Evolutionary conservation across 2,888 invertebrate genomes (phyloP), one percentile per base, ranked within the genome.

Genomic region (Coremacera marginata): DNA sequence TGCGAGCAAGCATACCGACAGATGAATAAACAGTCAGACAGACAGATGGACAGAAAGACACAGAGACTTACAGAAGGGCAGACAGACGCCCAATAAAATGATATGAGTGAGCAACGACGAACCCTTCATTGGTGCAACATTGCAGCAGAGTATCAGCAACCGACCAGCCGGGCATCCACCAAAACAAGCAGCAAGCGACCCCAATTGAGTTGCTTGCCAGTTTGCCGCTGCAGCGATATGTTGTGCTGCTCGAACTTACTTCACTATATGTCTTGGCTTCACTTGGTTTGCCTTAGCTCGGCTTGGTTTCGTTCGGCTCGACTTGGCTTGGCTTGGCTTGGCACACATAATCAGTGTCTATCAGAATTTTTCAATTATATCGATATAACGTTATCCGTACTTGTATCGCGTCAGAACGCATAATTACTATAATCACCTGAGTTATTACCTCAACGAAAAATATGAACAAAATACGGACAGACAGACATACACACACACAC

Each of bases 371-470:
- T 89, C 89, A 89, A 89, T 89, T 89, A 89, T 89, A 89, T 89
- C 88, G 88, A 84, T 87, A 87, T 89, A 89, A 89, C 89, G 89
- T 89, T 89, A 89, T 89, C 89, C 88, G 87, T 87, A 86, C 86
- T 87, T 83, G 86, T 82, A 87, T 87, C 87, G 87, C 87, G 87
- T 87, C 87, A 87, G 87, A 87, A 88, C 88, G 88, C 89, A 89
- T 89, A 89, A 89, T 89, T 89, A 89, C 89, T 89, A 88, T 89
- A 89, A 89, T 89, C 89, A 89, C 89, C 88, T 89, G 89, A 89
- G 88, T 89, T 89, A 89, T 89, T 89, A 89, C 88, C 88, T 88
- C 87, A 85, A 85, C 87, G 86, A 85, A 83, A 70, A 75, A 70
- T 60, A 65, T 67, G 76, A 67, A 76, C 77, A 73, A 55, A 55